Percentiles rank a stretch among this genome's conserved stretches.
Conservation (phyloP, 2,888 invertebrate species). For the Hedya salicella region DNA sequence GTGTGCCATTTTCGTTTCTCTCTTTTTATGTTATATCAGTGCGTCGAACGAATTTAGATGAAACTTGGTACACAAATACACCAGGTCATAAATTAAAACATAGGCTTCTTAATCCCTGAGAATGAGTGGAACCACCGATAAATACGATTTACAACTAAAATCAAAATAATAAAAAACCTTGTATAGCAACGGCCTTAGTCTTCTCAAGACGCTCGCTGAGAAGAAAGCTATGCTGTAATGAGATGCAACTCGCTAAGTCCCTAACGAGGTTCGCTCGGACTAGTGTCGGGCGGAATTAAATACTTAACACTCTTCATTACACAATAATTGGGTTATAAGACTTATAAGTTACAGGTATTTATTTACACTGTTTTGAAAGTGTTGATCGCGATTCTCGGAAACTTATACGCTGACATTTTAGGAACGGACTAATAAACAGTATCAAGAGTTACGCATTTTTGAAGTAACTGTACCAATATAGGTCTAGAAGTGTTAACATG, state of each 20-base stretch:
- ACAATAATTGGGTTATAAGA: constrained; percentile 24
- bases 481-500: too few relatives aligned
- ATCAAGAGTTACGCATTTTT: too few relatives aligned
- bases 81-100: too few relatives aligned
- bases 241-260: constrained; percentile 52
- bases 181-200: neutral
- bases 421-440: too few relatives aligned
- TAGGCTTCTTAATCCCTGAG: too few relatives aligned
- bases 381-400: neutral
- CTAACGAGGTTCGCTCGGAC: constrained; percentile 46
- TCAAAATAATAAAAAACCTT: neutral
- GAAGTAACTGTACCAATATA: too few relatives aligned
- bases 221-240: constrained; percentile 51
- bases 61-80: too few relatives aligned
- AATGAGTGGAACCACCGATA: too few relatives aligned
- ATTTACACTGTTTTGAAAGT: neutral
- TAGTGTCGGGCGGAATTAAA: constrained; percentile 27
- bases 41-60: too few relatives aligned
- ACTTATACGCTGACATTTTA: neutral
- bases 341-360: constrained; percentile 18
- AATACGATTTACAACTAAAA: neutral
- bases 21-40: too few relatives aligned
- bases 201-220: constrained; percentile 43
- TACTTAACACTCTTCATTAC: constrained; percentile 28
- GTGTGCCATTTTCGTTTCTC: too few relatives aligned